These are phyloP conservation scores for Hippocampus comes DNA, from an alignment of 2,113 vertebrate genomes.

Conservation along the genomic window DNA sequence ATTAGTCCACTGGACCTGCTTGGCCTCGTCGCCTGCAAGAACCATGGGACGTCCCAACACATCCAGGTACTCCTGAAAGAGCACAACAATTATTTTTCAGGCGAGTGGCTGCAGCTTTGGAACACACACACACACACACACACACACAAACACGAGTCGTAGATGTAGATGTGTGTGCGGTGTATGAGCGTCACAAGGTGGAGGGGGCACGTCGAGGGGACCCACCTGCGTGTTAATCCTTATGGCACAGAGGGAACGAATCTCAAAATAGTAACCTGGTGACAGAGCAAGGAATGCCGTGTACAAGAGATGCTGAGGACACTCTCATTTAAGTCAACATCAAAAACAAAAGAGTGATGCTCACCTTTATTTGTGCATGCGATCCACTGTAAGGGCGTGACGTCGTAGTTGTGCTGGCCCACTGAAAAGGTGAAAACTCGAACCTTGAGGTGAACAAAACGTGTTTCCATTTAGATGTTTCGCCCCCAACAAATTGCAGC, in stretches of 20 bases:
- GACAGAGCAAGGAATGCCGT: constrained; percentile 10
- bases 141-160: not conserved
- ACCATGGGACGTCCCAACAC: constrained; percentile 98
- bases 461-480: not conserved
- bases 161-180: constrained; percentile 22
- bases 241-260: constrained; percentile 80
- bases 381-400: constrained; percentile 98
- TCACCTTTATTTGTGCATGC: constrained; percentile 96
- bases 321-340: not conserved
- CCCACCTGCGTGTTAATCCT: constrained; percentile 81
- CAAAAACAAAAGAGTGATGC: not conserved
- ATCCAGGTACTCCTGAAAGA: constrained; percentile 90
- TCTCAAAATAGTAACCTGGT: constrained; percentile 81
- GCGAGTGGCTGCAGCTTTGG: constrained; percentile 1
- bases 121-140: not conserved
- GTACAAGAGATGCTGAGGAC: not conserved
- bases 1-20: constrained; percentile 99
- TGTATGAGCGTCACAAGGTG: constrained; percentile 15
- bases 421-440: constrained; percentile 97
- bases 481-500: not conserved
- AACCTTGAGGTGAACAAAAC: constrained; percentile 45
- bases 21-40: constrained; percentile 89
- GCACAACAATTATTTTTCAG: constrained; percentile 16
- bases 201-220: constrained; percentile 51
- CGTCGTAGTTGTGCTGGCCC: constrained; percentile 97